Conservation (phyloP, 2,888 invertebrate species). For the Leptinotarsa haldemani region DNA sequence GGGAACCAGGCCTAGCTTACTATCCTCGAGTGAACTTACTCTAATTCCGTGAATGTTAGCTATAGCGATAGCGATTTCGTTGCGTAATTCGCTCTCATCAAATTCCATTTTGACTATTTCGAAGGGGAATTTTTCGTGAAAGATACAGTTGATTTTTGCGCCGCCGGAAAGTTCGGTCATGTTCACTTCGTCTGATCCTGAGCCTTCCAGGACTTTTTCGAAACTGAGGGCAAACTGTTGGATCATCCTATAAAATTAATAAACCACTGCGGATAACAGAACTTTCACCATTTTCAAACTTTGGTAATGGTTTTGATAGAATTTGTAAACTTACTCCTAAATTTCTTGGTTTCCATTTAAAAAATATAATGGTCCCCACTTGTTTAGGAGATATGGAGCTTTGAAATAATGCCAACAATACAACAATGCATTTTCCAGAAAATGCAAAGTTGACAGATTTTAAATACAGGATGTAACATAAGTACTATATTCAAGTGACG, state of each 20-base stretch:
- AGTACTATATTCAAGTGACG: no score
- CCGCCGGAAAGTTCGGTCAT: slow-evolving; percentile 98
- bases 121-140: slow-evolving; percentile 99
- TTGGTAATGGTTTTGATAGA: no score
- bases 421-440: no score
- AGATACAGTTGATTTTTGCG: slow-evolving; percentile 98
- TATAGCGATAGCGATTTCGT: slow-evolving; percentile 98
- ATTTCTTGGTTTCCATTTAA: no score
- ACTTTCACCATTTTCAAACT: no score
- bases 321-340: no score
- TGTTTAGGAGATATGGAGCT: no score
- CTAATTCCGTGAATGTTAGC: slow-evolving; percentile 97
- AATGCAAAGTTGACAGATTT: no score
- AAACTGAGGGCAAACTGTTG: slow-evolving; percentile 97
- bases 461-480: no score
- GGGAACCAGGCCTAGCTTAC: no score
- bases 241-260: slow-evolving; percentile 82
- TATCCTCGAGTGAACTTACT: slow-evolving; percentile 64
- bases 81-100: slow-evolving; percentile 96
- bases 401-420: no score
- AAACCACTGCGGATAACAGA: neutral
- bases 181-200: slow-evolving; percentile 95
- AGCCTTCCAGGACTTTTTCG: slow-evolving; percentile 97
- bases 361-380: no score
- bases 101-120: slow-evolving; percentile 99